Evolutionary conservation across 2,888 invertebrate species (phyloP), one percentile per base, ranked within the genome.

Genomic region (Caenorhabditis sp.): DNA sequence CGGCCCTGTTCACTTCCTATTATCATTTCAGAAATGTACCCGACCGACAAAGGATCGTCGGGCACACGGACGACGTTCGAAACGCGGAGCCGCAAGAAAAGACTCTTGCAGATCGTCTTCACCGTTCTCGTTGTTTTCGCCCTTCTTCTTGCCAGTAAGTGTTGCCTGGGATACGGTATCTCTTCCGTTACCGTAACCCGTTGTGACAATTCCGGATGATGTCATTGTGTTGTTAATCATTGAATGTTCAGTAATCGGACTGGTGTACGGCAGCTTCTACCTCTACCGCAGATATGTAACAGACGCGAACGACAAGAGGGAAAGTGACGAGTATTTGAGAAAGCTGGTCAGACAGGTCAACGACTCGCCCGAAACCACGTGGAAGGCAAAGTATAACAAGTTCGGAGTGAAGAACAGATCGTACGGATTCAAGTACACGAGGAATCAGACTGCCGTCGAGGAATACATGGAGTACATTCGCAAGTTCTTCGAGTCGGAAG

Each of bases 351-450:
- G 84, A 41, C 77, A 84, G 55, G 86, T 88, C 50, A 88, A 88
- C 52, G 83, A 80, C 20, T 78, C 83, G 9, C 81, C 83, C 7
- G 78, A 84, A 46, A 78, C 79, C 11, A 80, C 85, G 30, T 88
- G 88, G 88, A 88, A 87, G 78, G 86, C 87, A 4, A 85, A 86
- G 50, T 87, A 83, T 73, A 87, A 87, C 74, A 87, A 86, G 27
- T 86, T 86, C 43, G 86, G 86, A 20, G 82, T 85, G 66, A 84
- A 84, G 62, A 84, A 82, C 52, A 45, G 72, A 8, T 76, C 75
- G 1, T 83, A 83, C 46, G 83, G 84, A n/a, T 83, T 83, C 71
- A 79, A 76, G 17, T 83, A 84, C 39, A 82, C 87, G 37, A 79
- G 85, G 52, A 88, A 88, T 75, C 68, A 84, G 52, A 87, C 88